Evolutionary conservation across 2,888 invertebrate species (phyloP), one percentile per base, ranked within the genome.

Genomic region (Tridacna gigas): DNA sequence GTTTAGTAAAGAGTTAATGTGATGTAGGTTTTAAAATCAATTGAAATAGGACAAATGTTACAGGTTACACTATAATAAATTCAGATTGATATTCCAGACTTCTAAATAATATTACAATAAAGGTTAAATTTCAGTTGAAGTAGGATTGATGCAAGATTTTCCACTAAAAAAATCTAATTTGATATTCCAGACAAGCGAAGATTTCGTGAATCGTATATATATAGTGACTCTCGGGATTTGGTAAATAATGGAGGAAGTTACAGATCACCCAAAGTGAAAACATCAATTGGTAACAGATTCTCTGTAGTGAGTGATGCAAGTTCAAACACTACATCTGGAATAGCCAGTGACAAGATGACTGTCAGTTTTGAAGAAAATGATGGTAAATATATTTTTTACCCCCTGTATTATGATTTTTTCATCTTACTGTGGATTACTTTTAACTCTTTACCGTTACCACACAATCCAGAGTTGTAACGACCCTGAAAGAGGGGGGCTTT

Each of bases 251-350:
- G 92, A 26, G 93, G 93, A n/a, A 85, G 88, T 9, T 90, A 88
- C 67, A 85, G 91, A 45, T 81, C 92, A 11, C 92, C 92, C 5
- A 86, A 89, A 51, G 88, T 88, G 25, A 91, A 91, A 37, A 74
- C 88, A 15, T 86, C 89, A 45, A 84, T 84, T 65, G 90, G 89
- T 47, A 92, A 97, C 95, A 79, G 98, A 91, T 97, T 97, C 94
- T 98, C 98, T 79, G 97, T 98, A 48, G 98, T 98, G 93, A 98
- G 98, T 83, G 97, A 97, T 92, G 97, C 98, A 65, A 98, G 98
- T 92, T 98, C 98, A n/a, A 98, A 98, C 94, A 99, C 98, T 63
- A 99, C 99, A 37, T 98, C 98, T 48, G 99, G 99, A 82, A 98
- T 99, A 91, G 98, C 98, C 69, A 98, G 98, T 94, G 99, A 99